phyloP scores from a whole-genome alignment of 2,113 vertebrate species.

The Oreochromis spilurus region DNA sequence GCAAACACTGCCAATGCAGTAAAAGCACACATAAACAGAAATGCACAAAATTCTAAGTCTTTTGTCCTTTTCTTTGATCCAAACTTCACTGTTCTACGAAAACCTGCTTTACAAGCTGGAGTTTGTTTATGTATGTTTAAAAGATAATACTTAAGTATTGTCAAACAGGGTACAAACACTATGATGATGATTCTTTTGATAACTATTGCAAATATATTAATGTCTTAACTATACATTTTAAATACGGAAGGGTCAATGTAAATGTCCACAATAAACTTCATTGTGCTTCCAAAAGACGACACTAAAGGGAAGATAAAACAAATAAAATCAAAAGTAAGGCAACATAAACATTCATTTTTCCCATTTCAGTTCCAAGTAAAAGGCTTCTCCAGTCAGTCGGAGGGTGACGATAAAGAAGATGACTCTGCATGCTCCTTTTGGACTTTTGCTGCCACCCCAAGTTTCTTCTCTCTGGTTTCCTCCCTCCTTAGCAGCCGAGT shows the following conservation, averaged over 20 bases:
- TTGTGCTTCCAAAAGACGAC: not conserved
- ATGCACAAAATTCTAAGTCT: not conserved
- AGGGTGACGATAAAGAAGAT: not conserved
- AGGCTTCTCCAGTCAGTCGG: not conserved
- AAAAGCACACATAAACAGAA: not conserved
- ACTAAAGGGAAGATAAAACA: not conserved
- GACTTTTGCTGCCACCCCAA: not conserved
- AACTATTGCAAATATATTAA: accelerated
- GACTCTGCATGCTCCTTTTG: not conserved
- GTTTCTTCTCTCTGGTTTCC: not conserved
- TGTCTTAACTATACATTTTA: not conserved
- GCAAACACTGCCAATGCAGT: not conserved
- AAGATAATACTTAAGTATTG: not conserved
- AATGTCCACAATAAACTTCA: not conserved
- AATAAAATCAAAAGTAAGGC: not conserved
- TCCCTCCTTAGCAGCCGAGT: not conserved
- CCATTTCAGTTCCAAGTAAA: not conserved
- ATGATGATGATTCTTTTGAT: not conserved
- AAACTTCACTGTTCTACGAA: not conserved
- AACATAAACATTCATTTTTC: not conserved
- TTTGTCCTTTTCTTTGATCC: not conserved
- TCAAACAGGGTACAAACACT: not conserved
- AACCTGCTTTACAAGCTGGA: not conserved
- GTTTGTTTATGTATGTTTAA: accelerated
- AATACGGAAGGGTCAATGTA: not conserved